These are phyloP conservation scores for Tigriopus japonicus DNA, from an alignment of 1,140 invertebrate species.

Conservation along the genomic window DNA sequence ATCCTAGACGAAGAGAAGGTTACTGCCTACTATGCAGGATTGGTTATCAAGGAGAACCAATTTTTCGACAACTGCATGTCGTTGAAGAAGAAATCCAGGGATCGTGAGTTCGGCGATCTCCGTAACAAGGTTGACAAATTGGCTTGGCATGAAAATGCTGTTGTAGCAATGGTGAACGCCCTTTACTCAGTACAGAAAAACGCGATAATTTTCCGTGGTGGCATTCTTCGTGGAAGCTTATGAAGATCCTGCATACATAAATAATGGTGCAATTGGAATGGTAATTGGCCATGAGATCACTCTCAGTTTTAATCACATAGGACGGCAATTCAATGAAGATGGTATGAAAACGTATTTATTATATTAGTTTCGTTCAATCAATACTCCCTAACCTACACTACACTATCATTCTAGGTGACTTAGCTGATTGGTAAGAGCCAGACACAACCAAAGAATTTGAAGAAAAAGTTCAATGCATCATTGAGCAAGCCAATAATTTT, in stretches of 20 bases:
- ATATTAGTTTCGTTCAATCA: no score
- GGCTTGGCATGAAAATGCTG: slow-evolving; percentile 55
- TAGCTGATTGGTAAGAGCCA: slow-evolving; percentile 40
- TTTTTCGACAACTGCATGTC: not conserved
- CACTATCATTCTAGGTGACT: slow-evolving; percentile 59
- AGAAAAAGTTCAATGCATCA: slow-evolving; percentile 58
- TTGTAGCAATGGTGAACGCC: slow-evolving; percentile 57
- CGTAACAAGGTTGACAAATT: not conserved
- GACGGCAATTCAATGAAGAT: slow-evolving; percentile 18
- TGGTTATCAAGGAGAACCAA: not conserved
- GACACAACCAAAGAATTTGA: slow-evolving; percentile 50
- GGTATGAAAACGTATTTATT: not conserved
- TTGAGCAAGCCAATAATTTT: slow-evolving; percentile 66
- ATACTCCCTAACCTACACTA: no score
- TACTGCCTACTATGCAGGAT: not conserved
- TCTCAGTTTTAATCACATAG: slow-evolving; percentile 67
- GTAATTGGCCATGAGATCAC: slow-evolving; percentile 86
- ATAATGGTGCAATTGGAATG: slow-evolving; percentile 76
- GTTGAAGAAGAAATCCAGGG: not conserved
- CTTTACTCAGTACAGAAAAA: slow-evolving; percentile 64
- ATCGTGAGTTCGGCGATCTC: not conserved
- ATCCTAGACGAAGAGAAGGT: not conserved
- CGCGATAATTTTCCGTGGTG: slow-evolving; percentile 71
- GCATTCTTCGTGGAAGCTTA: slow-evolving; percentile 49
- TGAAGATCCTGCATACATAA: slow-evolving; percentile 67